These are phyloP conservation scores for Pinctada fucata DNA, from an alignment of 2,888 invertebrate species.

Conservation along the genomic window DNA sequence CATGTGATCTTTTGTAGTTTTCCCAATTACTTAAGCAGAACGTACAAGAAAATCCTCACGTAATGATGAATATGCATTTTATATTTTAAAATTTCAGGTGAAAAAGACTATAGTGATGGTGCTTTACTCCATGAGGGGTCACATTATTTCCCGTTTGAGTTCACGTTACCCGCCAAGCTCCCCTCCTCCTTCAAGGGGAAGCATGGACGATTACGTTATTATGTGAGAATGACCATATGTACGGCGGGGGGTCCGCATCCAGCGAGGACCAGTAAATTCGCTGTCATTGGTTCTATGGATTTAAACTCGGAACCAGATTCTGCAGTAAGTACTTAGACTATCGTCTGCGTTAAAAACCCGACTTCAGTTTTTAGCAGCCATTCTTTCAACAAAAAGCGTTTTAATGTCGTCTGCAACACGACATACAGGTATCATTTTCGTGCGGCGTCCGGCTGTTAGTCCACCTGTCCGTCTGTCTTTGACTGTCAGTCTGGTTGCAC, in stretches of 20 bases:
- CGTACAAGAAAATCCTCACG: too few relatives aligned
- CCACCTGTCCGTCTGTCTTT: too few relatives aligned
- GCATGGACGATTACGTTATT: slow-evolving; percentile 70
- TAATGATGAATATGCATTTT: too few relatives aligned
- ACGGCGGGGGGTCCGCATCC: slow-evolving; percentile 69
- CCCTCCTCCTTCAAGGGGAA: slow-evolving; percentile 72
- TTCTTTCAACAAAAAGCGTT: too few relatives aligned
- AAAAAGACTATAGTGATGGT: slow-evolving; percentile 66
- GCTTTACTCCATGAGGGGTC: slow-evolving; percentile 69
- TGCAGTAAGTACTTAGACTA: slow-evolving; percentile 48
- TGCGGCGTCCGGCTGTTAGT: too few relatives aligned
- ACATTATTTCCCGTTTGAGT: slow-evolving; percentile 72
- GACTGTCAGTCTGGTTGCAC: too few relatives aligned
- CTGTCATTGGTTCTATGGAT: slow-evolving; percentile 67
- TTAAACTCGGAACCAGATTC: slow-evolving; percentile 70
- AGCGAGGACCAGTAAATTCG: slow-evolving; percentile 70
- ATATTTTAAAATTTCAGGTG: too few relatives aligned
- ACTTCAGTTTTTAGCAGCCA: too few relatives aligned
- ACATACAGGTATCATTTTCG: too few relatives aligned
- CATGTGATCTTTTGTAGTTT: too few relatives aligned
- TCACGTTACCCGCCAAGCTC: slow-evolving; percentile 64
- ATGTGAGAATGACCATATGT: slow-evolving; percentile 68
- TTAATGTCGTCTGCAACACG: too few relatives aligned
- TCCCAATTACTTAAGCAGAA: too few relatives aligned
- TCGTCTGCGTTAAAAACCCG: background rate